These are phyloP conservation scores for Ceratosolen solmsi DNA, from an alignment of 1,140 invertebrate genomes.

Conservation along the genomic window DNA sequence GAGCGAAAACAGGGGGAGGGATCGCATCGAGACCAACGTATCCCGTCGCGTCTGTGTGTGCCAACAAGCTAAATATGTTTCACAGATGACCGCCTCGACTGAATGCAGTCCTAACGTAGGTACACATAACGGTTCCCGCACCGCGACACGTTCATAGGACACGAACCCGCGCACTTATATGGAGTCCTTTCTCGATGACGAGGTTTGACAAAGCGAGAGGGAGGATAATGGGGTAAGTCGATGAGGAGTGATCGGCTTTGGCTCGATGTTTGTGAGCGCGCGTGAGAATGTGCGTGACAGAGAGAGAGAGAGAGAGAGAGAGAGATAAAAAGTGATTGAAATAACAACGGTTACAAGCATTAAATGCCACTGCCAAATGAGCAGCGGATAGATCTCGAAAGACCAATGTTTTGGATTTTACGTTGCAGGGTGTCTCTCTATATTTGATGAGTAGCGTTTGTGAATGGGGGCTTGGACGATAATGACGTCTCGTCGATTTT, in stretches of 20 bases:
- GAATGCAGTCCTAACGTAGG: conserved; percentile 58
- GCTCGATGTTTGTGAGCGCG: too few relatives aligned
- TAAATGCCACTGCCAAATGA: conserved; percentile 21
- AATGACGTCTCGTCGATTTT: too few relatives aligned
- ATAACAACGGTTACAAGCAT: not conserved
- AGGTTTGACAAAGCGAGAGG: not conserved
- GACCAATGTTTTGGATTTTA: not conserved
- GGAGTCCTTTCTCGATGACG: conserved; percentile 43
- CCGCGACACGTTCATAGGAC: not conserved
- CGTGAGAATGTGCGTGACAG: too few relatives aligned
- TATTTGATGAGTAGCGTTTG: too few relatives aligned
- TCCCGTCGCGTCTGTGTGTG: conserved; percentile 60
- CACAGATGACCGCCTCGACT: conserved; percentile 71
- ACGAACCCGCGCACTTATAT: conserved; percentile 52
- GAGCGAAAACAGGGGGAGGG: conserved; percentile 37
- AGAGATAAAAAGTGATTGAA: too few relatives aligned
- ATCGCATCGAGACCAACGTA: not conserved
- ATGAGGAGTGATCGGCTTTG: conserved; percentile 29
- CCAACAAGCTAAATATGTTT: conserved; percentile 74
- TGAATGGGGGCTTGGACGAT: too few relatives aligned
- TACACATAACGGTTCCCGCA: not conserved
- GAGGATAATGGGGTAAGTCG: conserved; percentile 29
- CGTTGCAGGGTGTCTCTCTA: not conserved
- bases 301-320: too few relatives aligned
- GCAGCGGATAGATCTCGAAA: not conserved